phyloP scores from a whole-genome alignment of 2,113 vertebrate genomes.

The Heloderma charlesbogerti region DNA sequence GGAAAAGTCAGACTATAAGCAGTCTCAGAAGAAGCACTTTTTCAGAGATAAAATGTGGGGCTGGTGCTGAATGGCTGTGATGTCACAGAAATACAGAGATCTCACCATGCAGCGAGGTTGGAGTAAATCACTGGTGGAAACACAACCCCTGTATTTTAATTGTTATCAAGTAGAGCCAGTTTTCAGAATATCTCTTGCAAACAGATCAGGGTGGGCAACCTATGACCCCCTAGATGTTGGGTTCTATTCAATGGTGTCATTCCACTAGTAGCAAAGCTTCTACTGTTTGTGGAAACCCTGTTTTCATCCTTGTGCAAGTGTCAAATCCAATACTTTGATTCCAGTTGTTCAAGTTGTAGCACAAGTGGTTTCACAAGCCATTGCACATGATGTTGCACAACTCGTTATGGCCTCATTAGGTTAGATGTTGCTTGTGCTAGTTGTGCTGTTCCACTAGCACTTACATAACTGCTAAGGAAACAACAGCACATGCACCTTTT shows the following conservation, averaged over 20 bases:
- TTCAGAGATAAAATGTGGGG: too few relatives aligned
- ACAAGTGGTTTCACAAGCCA: not conserved
- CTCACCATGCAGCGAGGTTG: too few relatives aligned
- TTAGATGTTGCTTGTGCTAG: not conserved
- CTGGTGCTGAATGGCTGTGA: too few relatives aligned
- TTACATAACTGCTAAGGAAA: not conserved
- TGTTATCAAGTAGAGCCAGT: conserved; percentile 66
- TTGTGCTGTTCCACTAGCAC: not conserved
- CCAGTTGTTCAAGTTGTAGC: not conserved
- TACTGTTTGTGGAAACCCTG: not conserved
- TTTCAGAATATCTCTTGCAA: conserved; percentile 74
- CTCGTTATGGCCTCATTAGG: not conserved
- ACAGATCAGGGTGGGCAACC: conserved; percentile 39
- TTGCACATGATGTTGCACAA: not conserved
- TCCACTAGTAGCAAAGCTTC: not conserved
- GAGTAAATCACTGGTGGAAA: too few relatives aligned
- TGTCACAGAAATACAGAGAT: too few relatives aligned
- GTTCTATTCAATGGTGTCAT: not conserved
- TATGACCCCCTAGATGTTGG: not conserved
- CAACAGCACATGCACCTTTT: not conserved
- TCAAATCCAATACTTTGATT: not conserved
- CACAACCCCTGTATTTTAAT: too few relatives aligned
- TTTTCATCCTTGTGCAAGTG: not conserved
- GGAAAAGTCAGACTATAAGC: too few relatives aligned
- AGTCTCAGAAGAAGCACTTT: too few relatives aligned